A percentile compares a stretch with the other conserved stretches of the same genome.
These are phyloP conservation scores for Octomys mimax DNA, from an alignment of 2,797 vertebrate species.

Conservation along the genomic window DNA sequence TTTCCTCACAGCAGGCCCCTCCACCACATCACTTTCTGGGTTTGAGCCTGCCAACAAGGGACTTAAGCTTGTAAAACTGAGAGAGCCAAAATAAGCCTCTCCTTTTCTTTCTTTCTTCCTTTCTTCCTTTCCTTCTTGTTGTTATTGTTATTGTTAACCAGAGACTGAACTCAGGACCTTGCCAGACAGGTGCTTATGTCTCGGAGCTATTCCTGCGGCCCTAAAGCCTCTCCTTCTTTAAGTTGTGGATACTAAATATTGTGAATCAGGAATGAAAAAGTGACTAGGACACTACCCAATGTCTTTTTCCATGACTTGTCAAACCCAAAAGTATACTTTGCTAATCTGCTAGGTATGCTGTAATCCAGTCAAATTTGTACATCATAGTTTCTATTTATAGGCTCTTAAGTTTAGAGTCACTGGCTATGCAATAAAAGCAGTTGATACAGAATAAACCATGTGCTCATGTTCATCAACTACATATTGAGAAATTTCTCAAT, in stretches of 20 bases:
- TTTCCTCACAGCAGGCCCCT: not conserved
- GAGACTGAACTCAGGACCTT: too few species aligned
- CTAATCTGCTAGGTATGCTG: not conserved
- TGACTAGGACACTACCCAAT: not conserved
- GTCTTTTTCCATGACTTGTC: not conserved
- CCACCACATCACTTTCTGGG: not conserved
- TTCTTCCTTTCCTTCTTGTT: too few species aligned
- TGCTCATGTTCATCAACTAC: not conserved
- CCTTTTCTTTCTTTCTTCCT: too few species aligned
- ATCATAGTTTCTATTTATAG: not conserved
- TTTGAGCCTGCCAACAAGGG: not conserved
- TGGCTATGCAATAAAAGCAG: not conserved
- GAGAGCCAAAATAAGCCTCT: not conserved
- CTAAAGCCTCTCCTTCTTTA: not conserved
- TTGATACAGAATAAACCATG: not conserved
- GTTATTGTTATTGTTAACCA: too few species aligned
- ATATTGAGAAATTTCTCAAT: not conserved
- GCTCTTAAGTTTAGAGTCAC: not conserved
- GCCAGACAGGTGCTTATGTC: too few species aligned
- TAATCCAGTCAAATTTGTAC: not conserved
- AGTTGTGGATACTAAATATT: not conserved
- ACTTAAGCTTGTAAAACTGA: not conserved
- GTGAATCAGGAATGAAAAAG: not conserved
- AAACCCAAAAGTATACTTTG: not conserved
- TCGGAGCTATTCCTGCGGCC: too few species aligned